Conservation (phyloP, 2,797 vertebrate species). For the Tragelaphus oryx region DNA sequence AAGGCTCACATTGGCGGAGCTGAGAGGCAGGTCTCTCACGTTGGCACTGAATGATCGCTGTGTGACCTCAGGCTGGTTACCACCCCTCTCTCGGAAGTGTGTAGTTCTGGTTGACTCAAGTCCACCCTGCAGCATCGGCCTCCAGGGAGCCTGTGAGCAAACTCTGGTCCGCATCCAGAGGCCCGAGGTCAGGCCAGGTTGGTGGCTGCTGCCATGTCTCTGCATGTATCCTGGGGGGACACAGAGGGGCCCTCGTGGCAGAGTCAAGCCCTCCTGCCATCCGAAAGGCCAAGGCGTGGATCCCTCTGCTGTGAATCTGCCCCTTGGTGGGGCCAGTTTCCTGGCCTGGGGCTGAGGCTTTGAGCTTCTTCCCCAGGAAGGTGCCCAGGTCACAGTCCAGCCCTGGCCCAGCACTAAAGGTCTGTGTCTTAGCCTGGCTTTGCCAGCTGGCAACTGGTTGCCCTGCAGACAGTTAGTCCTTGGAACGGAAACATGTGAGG, state of each 20-base stretch:
- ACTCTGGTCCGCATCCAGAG: background rate
- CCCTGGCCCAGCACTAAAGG: background rate
- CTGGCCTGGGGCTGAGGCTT: background rate
- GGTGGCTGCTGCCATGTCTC: background rate
- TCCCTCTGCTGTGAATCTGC: fast-evolving
- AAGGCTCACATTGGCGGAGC: background rate
- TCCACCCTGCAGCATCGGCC: fast-evolving
- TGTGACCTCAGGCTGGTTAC: background rate
- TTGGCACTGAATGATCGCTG: fast-evolving
- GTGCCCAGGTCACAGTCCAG: fast-evolving
- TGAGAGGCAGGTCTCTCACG: fast-evolving
- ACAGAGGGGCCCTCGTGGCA: fast-evolving
- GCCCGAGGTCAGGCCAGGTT: background rate
- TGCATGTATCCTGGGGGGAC: fast-evolving
- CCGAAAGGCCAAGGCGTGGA: fast-evolving
- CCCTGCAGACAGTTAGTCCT: background rate
- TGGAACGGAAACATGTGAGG: background rate
- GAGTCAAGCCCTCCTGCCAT: too few species aligned
- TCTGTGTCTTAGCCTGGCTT: background rate
- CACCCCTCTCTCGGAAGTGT: background rate
- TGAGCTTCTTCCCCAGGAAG: background rate
- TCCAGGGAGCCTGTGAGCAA: background rate
- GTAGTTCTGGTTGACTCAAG: fast-evolving
- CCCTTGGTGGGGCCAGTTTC: fast-evolving
- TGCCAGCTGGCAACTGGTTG: background rate